Evolutionary conservation across 1,140 invertebrate genomes (phyloP), one percentile per base, ranked within the genome.

Genomic region (Drosophila kanapiae): DNA sequence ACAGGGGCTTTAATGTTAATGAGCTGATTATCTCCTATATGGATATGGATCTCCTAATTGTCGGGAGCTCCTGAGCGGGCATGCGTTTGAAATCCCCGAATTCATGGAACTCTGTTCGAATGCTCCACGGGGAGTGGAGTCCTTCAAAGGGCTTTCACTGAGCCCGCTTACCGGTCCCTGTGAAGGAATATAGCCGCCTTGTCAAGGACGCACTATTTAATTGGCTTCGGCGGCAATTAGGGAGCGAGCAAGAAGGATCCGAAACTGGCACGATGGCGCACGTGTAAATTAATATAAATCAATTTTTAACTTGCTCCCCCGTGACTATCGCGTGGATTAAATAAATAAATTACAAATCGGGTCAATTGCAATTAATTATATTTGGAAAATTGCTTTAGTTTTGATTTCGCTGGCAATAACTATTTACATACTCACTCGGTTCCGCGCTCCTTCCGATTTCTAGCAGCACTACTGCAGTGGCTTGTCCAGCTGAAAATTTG

Each of bases 361-460:
- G 61, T 75, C 78, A 72, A 82, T 82, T 74, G 81, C 86, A 82
- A 90, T 90, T 88, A 90, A 88, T 88, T 90, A 78, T 81, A 79
- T 84, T 54, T 77, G 38, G 72, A 67, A 83, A 81, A 80, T 75
- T 65, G 78, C 54, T 65, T 62, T 74, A 78, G 67, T 72, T 80
- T 82, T 88, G 78, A 84, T 90, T 88, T 84, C 38, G 58, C 49
- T 40, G 29, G 35, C 67, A 23, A 78, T 75, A 45, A 35, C 54
- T 45, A 80, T 88, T 85, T 81, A 75, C 78, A 59, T 37, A 67
- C 69, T 47, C 6, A 18, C 8, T 29, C 57, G 23, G 13, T 18
- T 11, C 67, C 42, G 51, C 67, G 43, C n/a, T 43, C n/a, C 33
- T 27, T 54, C n/a, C 6, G 49, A 11, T 33, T 47, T 45, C 18